Evolutionary conservation across 2,797 vertebrate species (phyloP).

Genomic region (Pseudochaenichthys georgianus): DNA sequence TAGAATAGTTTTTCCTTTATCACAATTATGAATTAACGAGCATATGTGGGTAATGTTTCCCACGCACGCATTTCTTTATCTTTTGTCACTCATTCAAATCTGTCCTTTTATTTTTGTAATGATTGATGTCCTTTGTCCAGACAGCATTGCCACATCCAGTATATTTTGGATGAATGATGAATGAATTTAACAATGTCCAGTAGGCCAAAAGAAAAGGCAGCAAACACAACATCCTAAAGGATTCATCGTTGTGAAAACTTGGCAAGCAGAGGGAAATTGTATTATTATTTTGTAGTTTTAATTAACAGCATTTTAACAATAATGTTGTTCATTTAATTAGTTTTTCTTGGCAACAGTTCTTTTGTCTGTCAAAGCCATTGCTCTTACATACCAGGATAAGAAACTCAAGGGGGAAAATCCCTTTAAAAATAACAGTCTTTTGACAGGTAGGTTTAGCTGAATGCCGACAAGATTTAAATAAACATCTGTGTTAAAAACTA

Average conservation of each 20-base stretch:
- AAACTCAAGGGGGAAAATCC: background rate
- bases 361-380: background rate
- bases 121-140: constrained; percentile 6
- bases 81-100: constrained; percentile 1
- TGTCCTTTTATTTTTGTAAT: background rate
- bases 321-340: background rate
- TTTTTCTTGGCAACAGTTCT: background rate
- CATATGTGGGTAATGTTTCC: background rate
- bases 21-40: background rate
- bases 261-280: background rate
- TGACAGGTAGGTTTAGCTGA: background rate
- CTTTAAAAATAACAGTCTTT: background rate
- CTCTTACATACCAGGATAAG: background rate
- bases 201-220: background rate
- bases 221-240: constrained; percentile 13
- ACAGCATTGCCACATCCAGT: background rate
- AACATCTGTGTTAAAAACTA: constrained; percentile 14
- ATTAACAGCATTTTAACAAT: background rate
- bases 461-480: constrained; percentile 17
- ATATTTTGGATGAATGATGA: constrained; percentile 17
- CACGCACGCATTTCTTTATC: background rate
- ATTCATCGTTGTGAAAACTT: background rate
- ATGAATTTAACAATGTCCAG: background rate
- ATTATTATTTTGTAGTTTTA: background rate
- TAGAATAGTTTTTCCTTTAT: background rate